These are phyloP conservation scores for Lepidonotus clava DNA, from an alignment of 2,888 invertebrate species.

Conservation along the genomic window DNA sequence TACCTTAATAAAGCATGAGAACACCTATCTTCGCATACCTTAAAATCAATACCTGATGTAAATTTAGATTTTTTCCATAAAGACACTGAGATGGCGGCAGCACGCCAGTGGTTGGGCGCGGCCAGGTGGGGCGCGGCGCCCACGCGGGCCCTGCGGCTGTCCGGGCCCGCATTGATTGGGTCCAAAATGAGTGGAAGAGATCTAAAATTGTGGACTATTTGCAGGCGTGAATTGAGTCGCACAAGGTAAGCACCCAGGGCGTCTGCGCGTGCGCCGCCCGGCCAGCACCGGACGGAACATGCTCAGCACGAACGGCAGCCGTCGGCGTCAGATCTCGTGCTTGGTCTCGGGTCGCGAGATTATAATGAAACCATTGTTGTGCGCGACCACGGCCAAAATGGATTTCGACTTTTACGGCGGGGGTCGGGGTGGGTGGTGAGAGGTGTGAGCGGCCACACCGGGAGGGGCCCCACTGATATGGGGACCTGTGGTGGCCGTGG, in stretches of 20 bases:
- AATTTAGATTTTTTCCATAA: too few species aligned
- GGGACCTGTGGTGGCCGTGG: neutral
- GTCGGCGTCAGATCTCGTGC: neutral
- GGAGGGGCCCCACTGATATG: too few species aligned
- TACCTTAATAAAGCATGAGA: too few species aligned
- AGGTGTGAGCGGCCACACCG: neutral
- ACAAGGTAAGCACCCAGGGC: neutral
- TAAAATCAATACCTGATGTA: too few species aligned
- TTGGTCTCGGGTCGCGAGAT: conserved; percentile 13
- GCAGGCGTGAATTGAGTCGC: neutral
- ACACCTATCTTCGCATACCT: too few species aligned
- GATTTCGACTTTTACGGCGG: neutral
- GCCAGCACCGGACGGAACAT: neutral
- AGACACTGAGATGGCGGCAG: too few species aligned
- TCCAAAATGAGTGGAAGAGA: neutral
- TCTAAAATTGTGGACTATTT: neutral
- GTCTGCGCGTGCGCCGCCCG: neutral
- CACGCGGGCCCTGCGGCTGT: too few species aligned
- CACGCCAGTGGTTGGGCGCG: too few species aligned
- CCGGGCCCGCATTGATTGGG: neutral
- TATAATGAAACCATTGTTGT: conserved; percentile 9
- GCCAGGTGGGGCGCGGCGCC: too few species aligned
- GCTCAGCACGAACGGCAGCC: neutral
- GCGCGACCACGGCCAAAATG: neutral
- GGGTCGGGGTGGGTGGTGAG: neutral